Percentiles rank a stretch among this genome's conserved stretches.
These are phyloP conservation scores for Teleogryllus oceanicus DNA, from an alignment of 2,888 invertebrate genomes.

Conservation along the genomic window DNA sequence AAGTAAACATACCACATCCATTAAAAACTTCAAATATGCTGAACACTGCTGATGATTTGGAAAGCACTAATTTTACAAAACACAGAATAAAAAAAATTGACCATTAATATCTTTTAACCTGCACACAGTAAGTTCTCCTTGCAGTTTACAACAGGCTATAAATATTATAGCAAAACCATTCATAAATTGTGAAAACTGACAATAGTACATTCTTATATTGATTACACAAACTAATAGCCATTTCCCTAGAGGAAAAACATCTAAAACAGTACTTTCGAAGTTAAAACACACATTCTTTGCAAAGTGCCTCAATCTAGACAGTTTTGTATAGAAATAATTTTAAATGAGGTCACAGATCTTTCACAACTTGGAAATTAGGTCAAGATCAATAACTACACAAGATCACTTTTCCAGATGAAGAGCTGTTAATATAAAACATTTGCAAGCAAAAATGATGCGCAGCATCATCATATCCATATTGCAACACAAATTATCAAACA, in stretches of 20 bases:
- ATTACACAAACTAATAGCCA: constrained; percentile 18
- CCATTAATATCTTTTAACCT: background rate
- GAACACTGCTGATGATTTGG: constrained; percentile 11
- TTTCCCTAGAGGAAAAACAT: constrained; percentile 1
- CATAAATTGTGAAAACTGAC: background rate
- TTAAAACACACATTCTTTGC: constrained; percentile 7
- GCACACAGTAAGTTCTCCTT: constrained; percentile 11
- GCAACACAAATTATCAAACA: constrained; percentile 18
- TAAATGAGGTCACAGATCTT: constrained; percentile 8
- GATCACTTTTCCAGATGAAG: constrained; percentile 18
- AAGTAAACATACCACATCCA: constrained; percentile 18
- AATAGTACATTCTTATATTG: background rate
- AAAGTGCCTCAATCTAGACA: background rate
- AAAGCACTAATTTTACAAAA: constrained; percentile 3
- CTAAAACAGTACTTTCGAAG: background rate
- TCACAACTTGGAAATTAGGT: constrained; percentile 18
- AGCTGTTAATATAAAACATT: background rate
- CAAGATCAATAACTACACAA: constrained; percentile 10
- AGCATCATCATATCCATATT: constrained; percentile 3
- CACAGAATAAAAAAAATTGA: background rate
- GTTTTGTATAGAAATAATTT: background rate
- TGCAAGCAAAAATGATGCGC: constrained; percentile 18
- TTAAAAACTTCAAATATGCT: constrained; percentile 12
- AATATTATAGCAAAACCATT: constrained; percentile 2
- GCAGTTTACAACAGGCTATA: background rate